phyloP scores from a whole-genome alignment of 2,797 vertebrate species.

The Megaceryle alcyon region DNA sequence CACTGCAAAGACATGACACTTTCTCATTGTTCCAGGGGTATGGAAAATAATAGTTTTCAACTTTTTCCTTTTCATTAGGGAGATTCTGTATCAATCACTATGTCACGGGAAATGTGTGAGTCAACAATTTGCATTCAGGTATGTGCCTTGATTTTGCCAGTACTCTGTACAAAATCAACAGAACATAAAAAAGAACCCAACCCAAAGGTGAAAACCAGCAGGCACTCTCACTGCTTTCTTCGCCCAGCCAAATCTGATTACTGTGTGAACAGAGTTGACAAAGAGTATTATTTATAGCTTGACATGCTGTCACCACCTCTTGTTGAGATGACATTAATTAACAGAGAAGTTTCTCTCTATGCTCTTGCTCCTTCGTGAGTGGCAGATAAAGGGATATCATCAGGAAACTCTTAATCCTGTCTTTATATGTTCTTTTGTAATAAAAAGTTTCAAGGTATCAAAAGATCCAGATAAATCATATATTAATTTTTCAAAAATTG shows the following conservation, averaged over 20 bases:
- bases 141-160: background rate
- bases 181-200: background rate
- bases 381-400: slow-evolving; percentile 2
- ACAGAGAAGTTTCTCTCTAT: background rate
- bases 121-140: slow-evolving; percentile 78
- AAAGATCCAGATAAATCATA: background rate
- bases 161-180: background rate
- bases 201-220: background rate
- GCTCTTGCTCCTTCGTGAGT: background rate
- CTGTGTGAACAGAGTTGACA: background rate
- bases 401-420: background rate
- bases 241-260: background rate
- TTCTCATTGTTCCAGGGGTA: background rate
- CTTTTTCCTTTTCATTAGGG: slow-evolving; percentile 36
- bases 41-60: background rate
- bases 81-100: slow-evolving; percentile 44
- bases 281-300: slow-evolving; percentile 41
- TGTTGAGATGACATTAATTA: slow-evolving; percentile 26
- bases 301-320: background rate
- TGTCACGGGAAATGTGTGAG: slow-evolving; percentile 63
- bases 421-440: background rate
- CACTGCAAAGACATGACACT: background rate
- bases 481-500: background rate
- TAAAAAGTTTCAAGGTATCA: background rate
- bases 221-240: background rate